phyloP scores from a whole-genome alignment of 2,888 invertebrate genomes.

The Orthosia gracilis region DNA sequence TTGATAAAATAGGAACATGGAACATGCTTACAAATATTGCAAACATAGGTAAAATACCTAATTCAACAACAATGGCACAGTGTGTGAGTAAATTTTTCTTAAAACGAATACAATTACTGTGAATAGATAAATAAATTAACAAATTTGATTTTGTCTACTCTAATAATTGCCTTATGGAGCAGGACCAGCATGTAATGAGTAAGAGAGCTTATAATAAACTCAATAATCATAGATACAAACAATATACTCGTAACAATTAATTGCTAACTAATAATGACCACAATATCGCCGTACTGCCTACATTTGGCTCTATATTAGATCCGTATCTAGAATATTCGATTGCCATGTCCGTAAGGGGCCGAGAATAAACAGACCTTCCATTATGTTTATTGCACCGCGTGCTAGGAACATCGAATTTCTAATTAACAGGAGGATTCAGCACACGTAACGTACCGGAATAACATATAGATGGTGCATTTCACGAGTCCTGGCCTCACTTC shows the following conservation, averaged over 20 bases:
- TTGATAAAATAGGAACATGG: no score
- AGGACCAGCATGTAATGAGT: no score
- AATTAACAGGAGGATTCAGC: conserved; percentile 71
- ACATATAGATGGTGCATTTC: background rate
- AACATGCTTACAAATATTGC: no score
- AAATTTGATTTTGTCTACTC: no score
- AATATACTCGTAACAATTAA: conserved; percentile 21
- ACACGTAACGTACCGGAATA: conserved; percentile 57
- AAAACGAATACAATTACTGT: no score
- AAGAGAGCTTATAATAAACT: background rate
- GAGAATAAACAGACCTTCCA: conserved; percentile 61
- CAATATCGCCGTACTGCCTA: conserved; percentile 22
- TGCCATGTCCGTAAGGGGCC: conserved; percentile 16
- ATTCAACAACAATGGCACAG: no score
- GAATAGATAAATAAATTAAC: no score
- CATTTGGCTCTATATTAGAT: conserved; percentile 37
- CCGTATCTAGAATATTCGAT: conserved; percentile 47
- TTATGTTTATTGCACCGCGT: conserved; percentile 72
- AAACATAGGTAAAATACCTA: no score
- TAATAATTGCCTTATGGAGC: no score
- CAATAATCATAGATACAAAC: background rate
- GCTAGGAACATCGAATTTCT: conserved; percentile 69
- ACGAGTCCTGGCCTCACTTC: no score
- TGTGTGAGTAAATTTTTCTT: no score
- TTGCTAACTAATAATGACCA: conserved; percentile 25